Evolutionary conservation across 2,888 invertebrate genomes (phyloP), one percentile per base, ranked within the genome.

Genomic region (Parapristionchus giblindavisi): DNA sequence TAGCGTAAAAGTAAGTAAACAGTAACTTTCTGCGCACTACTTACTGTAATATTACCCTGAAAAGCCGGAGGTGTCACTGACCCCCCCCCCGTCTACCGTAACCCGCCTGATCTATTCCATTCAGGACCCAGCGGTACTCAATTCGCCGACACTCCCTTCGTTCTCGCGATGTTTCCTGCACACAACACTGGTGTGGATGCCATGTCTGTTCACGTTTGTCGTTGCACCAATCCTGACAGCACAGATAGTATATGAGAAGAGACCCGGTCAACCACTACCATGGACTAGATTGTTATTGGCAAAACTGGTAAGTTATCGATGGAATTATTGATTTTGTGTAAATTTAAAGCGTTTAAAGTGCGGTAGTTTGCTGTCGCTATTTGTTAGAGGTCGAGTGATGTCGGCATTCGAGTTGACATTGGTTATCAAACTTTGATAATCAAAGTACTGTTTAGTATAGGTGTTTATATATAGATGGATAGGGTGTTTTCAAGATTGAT

Each of bases 81-180:
- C 24, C 24, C 24, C 2, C 54, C 6, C 6, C 24, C 51, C 32
- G 5, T 24, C 4, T 36, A 48, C 34, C 29, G 1, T 58, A 27
- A 34, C 17, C 38, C n/a, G n/a, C n/a, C n/a, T n/a, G n/a, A 43
- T 38, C 27, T n/a, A 34, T 84, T 84, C 81, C 83, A 91, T 91
- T 80, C 90, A 96, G 96, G 92, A 95, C 90, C 88, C 89, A 80
- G 91, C 92, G 81, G 87, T 92, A 84, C 92, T 94, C 95, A 76
- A 87, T 82, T 88, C 93, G 87, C 93, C 95, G 27, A 90, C 92
- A 8, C 91, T 92, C 89, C 97, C 95, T 51, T 93, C 94, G 88
- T 91, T 97, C 82, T 94, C 96, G 79, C 91, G 91, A 88, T 98
- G 97, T 89, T 96, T 97, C 89, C 93, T 96, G 89, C 93, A 93